phyloP scores from a whole-genome alignment of 2,888 invertebrate genomes.

The Bugula neritina region DNA sequence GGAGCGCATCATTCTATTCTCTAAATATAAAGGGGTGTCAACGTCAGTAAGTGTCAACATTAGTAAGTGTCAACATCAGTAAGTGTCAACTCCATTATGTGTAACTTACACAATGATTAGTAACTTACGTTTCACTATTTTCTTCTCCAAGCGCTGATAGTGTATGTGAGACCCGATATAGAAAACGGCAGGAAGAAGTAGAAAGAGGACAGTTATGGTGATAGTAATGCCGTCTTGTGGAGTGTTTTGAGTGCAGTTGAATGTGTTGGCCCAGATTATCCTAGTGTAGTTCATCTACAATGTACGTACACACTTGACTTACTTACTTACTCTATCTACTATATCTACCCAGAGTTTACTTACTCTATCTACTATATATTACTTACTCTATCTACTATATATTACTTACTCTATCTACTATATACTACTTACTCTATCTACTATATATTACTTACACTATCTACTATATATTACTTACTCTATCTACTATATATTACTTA shows the following conservation, averaged over 20 bases:
- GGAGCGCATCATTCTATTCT: slow-evolving; percentile 9
- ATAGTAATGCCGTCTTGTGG: slow-evolving; percentile 17
- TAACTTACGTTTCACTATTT: slow-evolving; percentile 24
- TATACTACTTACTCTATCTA: slow-evolving; percentile 16
- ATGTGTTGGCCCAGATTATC: background rate
- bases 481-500: slow-evolving; percentile 23
- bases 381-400: slow-evolving; percentile 21
- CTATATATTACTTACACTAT: too few relatives aligned
- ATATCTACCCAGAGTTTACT: too few relatives aligned
- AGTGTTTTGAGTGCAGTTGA: slow-evolving; percentile 22
- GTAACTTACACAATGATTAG: too few relatives aligned
- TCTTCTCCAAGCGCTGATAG: slow-evolving; percentile 17
- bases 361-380: too few relatives aligned
- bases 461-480: too few relatives aligned
- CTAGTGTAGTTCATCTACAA: slow-evolving; percentile 23
- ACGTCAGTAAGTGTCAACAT: background rate
- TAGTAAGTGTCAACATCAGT: too few relatives aligned
- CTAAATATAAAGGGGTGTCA: background rate
- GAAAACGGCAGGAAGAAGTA: slow-evolving; percentile 8
- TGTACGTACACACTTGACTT: background rate
- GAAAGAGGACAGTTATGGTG: background rate
- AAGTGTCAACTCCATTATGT: too few relatives aligned
- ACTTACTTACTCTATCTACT: too few relatives aligned
- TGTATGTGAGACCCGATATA: slow-evolving; percentile 19
- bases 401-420: slow-evolving; percentile 17